These are phyloP conservation scores for Synanthedon tipuliformis DNA, from an alignment of 2,888 invertebrate species.

Conservation along the genomic window DNA sequence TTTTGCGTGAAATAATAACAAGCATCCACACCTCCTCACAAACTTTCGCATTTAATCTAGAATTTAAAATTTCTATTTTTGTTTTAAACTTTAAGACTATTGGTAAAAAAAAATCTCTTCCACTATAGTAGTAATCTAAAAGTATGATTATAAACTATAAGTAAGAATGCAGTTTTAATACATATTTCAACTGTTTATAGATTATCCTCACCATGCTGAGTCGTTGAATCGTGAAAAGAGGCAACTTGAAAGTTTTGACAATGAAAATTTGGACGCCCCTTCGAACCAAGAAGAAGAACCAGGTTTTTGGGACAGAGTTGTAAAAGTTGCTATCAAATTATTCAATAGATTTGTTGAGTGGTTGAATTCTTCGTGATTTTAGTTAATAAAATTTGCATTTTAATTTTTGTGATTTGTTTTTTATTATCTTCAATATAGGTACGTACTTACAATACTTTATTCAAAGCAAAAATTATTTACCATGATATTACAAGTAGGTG, in stretches of 20 bases:
- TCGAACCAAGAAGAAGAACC: slow-evolving; percentile 41
- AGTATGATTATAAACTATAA: no score
- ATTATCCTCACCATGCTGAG: neutral
- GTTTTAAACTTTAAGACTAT: no score
- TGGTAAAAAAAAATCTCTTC: no score
- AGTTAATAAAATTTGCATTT: no score
- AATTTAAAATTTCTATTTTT: no score
- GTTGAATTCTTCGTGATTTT: slow-evolving; percentile 38
- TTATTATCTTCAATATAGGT: neutral
- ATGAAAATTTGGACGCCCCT: slow-evolving; percentile 32
- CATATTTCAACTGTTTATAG: no score
- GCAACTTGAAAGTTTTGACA: slow-evolving; percentile 47
- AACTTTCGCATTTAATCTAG: no score
- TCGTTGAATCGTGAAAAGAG: slow-evolving; percentile 24
- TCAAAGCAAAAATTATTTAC: neutral
- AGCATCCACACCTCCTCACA: no score
- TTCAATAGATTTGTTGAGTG: slow-evolving; percentile 57
- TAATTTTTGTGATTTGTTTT: no score
- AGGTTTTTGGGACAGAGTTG: slow-evolving; percentile 57
- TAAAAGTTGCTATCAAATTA: slow-evolving; percentile 53
- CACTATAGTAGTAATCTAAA: no score
- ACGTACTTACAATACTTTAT: neutral
- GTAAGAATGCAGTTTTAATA: no score
- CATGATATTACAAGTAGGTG: neutral
- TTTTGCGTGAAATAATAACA: no score